phyloP scores from a whole-genome alignment of 2,797 vertebrate species.

The Chlorospingus flavigularis region DNA sequence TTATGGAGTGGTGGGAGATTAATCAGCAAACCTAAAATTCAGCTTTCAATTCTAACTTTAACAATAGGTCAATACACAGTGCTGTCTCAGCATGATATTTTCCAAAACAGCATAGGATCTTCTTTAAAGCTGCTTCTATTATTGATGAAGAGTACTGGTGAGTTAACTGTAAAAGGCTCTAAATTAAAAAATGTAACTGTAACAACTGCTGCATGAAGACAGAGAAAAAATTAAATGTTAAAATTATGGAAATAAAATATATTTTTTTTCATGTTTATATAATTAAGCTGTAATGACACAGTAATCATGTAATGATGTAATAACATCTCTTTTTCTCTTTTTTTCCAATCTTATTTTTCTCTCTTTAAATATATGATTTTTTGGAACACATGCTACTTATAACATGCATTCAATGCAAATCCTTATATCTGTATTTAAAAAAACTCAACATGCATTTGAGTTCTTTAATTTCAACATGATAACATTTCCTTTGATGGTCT shows the following conservation, averaged over 20 bases:
- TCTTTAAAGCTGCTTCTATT: background rate
- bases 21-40: background rate
- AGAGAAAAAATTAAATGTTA: background rate
- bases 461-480: background rate
- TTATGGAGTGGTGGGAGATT: background rate
- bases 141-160: background rate
- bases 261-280: background rate
- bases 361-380: background rate
- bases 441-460: background rate
- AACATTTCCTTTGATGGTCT: background rate
- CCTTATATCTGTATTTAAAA: background rate
- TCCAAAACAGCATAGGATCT: background rate
- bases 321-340: background rate
- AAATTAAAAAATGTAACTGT: background rate
- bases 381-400: background rate
- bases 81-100: background rate
- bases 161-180: background rate
- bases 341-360: background rate
- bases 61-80: background rate
- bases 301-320: background rate
- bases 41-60: background rate
- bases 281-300: background rate
- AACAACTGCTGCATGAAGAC: background rate
- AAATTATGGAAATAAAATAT: background rate
- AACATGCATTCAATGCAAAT: background rate